phyloP scores from a whole-genome alignment of 2,888 invertebrate genomes.

The Adineta ricciae region DNA sequence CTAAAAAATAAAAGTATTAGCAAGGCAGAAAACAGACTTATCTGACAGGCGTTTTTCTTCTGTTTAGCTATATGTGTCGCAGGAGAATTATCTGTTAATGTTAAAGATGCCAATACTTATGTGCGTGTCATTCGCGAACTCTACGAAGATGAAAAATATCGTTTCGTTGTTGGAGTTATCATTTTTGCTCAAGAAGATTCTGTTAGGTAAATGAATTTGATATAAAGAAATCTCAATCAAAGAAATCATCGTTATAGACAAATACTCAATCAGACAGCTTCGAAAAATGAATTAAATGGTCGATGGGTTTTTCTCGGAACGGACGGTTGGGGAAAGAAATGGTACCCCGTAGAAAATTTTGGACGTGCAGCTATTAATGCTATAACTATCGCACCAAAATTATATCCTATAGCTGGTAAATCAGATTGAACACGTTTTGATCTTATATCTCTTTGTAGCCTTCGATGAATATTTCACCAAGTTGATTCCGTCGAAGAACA shows the following conservation, averaged over 20 bases:
- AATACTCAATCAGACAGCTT: not conserved
- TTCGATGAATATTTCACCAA: conserved; percentile 46
- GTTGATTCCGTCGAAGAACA: conserved; percentile 42
- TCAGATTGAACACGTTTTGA: too few species aligned
- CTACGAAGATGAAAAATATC: not conserved
- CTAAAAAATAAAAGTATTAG: conserved; percentile 5
- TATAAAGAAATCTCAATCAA: not conserved
- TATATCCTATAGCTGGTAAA: conserved; percentile 41
- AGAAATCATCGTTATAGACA: not conserved
- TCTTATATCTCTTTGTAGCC: conserved; percentile 36
- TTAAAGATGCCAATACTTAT: not conserved
- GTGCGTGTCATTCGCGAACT: not conserved
- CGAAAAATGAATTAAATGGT: conserved; percentile 34
- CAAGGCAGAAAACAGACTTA: too few species aligned
- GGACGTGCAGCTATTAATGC: conserved; percentile 46
- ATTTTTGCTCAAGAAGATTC: conserved; percentile 21
- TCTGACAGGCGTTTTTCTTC: too few species aligned
- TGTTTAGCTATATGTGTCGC: not conserved
- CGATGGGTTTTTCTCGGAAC: conserved; percentile 45
- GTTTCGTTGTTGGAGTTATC: not conserved
- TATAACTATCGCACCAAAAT: conserved; percentile 46
- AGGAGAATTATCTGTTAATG: not conserved
- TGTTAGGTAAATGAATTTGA: not conserved
- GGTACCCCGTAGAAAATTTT: conserved; percentile 44
- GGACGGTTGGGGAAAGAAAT: conserved; percentile 49